phyloP scores from a whole-genome alignment of 2,888 invertebrate genomes.

The Empis stercorea region DNA sequence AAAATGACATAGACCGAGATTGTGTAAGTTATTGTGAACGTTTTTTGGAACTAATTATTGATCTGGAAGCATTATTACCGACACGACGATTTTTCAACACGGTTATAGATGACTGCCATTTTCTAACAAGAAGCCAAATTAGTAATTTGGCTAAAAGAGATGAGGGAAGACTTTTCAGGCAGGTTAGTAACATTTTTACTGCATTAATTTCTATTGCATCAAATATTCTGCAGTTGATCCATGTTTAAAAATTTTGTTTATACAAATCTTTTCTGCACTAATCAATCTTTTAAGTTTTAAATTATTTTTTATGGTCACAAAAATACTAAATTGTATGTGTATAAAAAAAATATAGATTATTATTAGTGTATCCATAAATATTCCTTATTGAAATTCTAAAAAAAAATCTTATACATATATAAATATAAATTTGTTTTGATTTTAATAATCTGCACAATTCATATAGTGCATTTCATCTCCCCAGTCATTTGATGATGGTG shows the following conservation, averaged over 20 bases:
- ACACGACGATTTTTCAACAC: constrained; percentile 95
- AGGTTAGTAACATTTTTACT: constrained; percentile 52
- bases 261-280: too few relatives aligned
- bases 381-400: constrained; percentile 1
- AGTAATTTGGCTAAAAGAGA: constrained; percentile 57
- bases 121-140: constrained; percentile 79
- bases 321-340: too few relatives aligned
- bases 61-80: constrained; percentile 87
- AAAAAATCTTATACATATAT: too few relatives aligned
- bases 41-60: constrained; percentile 90
- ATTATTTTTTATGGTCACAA: constrained; percentile 11
- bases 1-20: constrained; percentile 45
- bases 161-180: constrained; percentile 83
- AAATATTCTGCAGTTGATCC: too few relatives aligned
- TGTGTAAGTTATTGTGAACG: constrained; percentile 76
- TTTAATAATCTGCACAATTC: constrained; percentile 45
- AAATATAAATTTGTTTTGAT: too few relatives aligned
- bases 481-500: constrained; percentile 66
- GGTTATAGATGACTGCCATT: constrained; percentile 86
- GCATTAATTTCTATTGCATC: not conserved
- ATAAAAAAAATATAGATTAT: constrained; percentile 8
- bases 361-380: constrained; percentile 1
- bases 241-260: too few relatives aligned
- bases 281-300: too few relatives aligned
- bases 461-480: constrained; percentile 82